Base-by-base conservation (phyloP, 2,113 vertebrate species). In the Rhinoderma darwinii region DNA sequence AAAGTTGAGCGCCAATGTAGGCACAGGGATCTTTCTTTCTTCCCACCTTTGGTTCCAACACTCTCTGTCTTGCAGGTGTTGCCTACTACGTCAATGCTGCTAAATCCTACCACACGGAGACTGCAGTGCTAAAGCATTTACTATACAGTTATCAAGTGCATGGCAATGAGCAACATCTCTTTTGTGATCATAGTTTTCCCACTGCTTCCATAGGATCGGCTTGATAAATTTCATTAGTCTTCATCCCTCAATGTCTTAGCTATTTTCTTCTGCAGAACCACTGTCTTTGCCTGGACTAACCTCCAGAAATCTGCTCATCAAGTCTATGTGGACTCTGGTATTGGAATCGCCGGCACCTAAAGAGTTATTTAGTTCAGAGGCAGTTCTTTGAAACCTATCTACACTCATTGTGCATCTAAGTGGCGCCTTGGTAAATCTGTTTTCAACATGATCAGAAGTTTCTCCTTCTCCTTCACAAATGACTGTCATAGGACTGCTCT, bases 401-500 rank as follows among this genome's bases (percentile, higher is more conserved):
- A 90, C 86, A 2, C 91, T 89, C 43, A 84, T 80, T 17, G 89
- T 92, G 14, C 84, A 86, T 0, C 88, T 89, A 3, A 88, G 91
- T 54, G 70, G 91, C 76, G 90, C 89, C 61, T 91, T 86, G 68
- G 22, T 76, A n/a, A 66, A 88, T 56, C 94, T 91, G 82, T 84
- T 90, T 25, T 96, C 95, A 0, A 88, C 87, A 1, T 92, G 91
- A 84, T 99, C 98, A 0, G 89, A 68, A 78, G 90, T 88, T 74
- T 99, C 98, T 12, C 97, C 96, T 15, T 99, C 98, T 0, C 97
- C 96, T 89, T 99, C 98, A 0, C 97, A 96, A 91, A 99, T 99
- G 76, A 99, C 98, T 0, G 97, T 98, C 98, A 99, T 99, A 32
- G 98, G 98, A 92, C 97, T 99, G 94, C 98, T 99, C 90, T 96